A percentile compares a stretch with the other conserved stretches of the same genome.
These are phyloP conservation scores for Bombus waltoni DNA, from an alignment of 1,140 invertebrate species.

Conservation along the genomic window DNA sequence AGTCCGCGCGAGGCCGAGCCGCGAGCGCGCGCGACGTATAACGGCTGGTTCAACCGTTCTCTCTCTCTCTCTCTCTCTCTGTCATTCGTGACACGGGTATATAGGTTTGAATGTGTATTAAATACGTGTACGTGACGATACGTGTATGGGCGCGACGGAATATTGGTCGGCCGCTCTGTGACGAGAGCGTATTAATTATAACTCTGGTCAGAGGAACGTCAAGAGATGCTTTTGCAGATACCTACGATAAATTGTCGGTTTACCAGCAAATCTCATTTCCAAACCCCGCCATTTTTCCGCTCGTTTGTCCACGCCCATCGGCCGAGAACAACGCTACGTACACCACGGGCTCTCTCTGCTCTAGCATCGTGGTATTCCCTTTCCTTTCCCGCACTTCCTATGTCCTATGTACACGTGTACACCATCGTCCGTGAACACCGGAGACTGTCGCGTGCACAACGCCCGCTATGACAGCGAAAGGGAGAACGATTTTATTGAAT, in stretches of 20 bases:
- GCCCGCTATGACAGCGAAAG: constrained; percentile 63
- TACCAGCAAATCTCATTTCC: constrained; percentile 83
- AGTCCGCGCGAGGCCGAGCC: constrained; percentile 42
- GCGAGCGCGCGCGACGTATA: constrained; percentile 25
- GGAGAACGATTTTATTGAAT: constrained; percentile 68
- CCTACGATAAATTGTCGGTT: constrained; percentile 83
- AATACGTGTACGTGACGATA: constrained; percentile 39
- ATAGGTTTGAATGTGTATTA: not conserved
- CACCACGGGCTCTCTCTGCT: constrained; percentile 6
- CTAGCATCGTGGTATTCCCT: constrained; percentile 54
- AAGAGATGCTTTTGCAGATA: constrained; percentile 81
- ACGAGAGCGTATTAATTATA: constrained; percentile 83
- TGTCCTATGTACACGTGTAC: constrained; percentile 37
- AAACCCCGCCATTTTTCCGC: constrained; percentile 78
- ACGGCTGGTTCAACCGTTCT: not conserved
- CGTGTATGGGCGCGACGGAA: constrained; percentile 73
- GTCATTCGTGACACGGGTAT: not conserved
- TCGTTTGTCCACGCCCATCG: constrained; percentile 74
- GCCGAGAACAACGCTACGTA: constrained; percentile 50
- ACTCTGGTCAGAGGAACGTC: constrained; percentile 81
- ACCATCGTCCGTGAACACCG: constrained; percentile 6
- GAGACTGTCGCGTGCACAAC: constrained; percentile 62
- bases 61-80: not conserved
- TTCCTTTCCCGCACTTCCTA: constrained; percentile 52
- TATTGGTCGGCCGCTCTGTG: constrained; percentile 78